phyloP scores from a whole-genome alignment of 1,140 invertebrate genomes.

The Dufourea novaeangliae region DNA sequence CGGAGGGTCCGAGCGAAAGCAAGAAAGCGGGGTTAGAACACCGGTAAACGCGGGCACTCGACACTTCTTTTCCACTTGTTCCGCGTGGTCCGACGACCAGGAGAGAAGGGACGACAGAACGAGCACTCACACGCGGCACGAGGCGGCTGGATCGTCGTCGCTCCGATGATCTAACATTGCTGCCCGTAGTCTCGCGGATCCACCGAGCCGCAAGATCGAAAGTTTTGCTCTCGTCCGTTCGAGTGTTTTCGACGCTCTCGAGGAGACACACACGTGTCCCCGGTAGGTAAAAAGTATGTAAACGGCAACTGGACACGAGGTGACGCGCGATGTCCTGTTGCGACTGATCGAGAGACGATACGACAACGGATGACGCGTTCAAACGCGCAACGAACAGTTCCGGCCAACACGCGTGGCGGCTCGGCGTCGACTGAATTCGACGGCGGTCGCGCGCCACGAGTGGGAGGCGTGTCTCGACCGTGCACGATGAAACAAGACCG shows the following conservation, averaged over 20 bases:
- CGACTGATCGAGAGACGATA: neutral
- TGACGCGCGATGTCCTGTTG: neutral
- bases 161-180: slow-evolving; percentile 43
- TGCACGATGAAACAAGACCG: slow-evolving; percentile 23
- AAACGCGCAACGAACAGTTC: neutral
- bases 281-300: neutral
- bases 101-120: neutral
- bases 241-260: neutral
- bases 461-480: slow-evolving; percentile 46
- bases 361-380: neutral
- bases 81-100: neutral
- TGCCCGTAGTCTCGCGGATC: slow-evolving; percentile 17
- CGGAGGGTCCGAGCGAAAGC: neutral
- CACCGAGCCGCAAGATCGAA: neutral
- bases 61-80: slow-evolving; percentile 44
- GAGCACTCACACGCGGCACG: slow-evolving; percentile 41
- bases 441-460: slow-evolving; percentile 49
- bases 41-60: slow-evolving; percentile 28
- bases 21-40: slow-evolving; percentile 15
- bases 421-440: slow-evolving; percentile 65
- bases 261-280: neutral
- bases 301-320: neutral
- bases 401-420: slow-evolving; percentile 63
- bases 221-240: no score
- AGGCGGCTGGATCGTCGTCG: slow-evolving; percentile 26